These are phyloP conservation scores for Panulirus ornatus DNA, from an alignment of 1,140 invertebrate genomes.

Conservation along the genomic window DNA sequence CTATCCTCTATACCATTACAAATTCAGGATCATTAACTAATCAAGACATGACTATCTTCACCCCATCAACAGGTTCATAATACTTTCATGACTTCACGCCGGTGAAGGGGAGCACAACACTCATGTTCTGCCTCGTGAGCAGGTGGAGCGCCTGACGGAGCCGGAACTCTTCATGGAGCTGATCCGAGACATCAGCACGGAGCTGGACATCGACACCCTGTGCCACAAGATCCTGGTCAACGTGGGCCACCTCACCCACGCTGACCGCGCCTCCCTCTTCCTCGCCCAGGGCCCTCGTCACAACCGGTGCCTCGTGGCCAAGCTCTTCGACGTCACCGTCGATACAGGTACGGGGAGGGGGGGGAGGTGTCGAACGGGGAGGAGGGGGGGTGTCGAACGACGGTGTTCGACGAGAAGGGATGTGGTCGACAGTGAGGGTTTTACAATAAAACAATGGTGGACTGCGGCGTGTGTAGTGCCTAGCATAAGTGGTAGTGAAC, in stretches of 20 bases:
- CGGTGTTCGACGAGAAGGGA: too few relatives aligned
- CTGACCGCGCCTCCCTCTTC: constrained; percentile 92
- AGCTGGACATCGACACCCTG: constrained; percentile 93
- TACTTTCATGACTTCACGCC: too few relatives aligned
- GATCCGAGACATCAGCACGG: constrained; percentile 94
- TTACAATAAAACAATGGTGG: too few relatives aligned
- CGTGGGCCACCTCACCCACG: constrained; percentile 90
- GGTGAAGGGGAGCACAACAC: too few relatives aligned
- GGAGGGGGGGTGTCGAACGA: too few relatives aligned
- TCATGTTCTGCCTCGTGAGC: background rate
- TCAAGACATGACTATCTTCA: background rate
- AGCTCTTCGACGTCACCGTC: constrained; percentile 94
- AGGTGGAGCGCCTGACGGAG: constrained; percentile 70
- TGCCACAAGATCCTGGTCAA: constrained; percentile 97
- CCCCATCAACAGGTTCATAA: too few relatives aligned
- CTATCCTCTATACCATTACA: background rate
- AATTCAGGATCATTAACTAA: background rate
- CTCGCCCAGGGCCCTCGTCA: constrained; percentile 88
- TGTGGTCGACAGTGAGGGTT: too few relatives aligned
- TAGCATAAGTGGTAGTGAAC: too few relatives aligned
- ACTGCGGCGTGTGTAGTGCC: too few relatives aligned
- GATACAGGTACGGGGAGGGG: constrained; percentile 83
- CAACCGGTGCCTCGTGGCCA: constrained; percentile 90
- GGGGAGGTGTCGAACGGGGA: too few relatives aligned
- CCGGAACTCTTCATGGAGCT: constrained; percentile 91